phyloP scores from a whole-genome alignment of 1,140 invertebrate genomes.

The Bombus impatiens region DNA sequence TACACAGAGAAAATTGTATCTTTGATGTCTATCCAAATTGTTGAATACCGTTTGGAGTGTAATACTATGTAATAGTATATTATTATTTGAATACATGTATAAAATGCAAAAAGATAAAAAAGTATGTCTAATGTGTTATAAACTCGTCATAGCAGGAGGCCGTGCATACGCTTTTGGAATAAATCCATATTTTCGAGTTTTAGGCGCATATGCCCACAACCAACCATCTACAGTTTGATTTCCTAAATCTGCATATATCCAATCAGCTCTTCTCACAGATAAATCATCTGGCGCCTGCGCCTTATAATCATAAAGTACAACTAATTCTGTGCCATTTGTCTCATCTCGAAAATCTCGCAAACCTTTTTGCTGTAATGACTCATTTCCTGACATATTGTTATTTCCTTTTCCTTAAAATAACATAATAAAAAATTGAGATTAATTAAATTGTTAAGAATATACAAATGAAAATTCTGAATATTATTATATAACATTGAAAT shows the following conservation, averaged over 20 bases:
- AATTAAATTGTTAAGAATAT: not conserved
- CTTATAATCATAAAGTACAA: constrained; percentile 97
- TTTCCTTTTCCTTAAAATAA: constrained; percentile 71
- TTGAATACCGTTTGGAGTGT: constrained; percentile 8
- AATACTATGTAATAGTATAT: constrained; percentile 29
- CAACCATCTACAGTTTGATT: constrained; percentile 97
- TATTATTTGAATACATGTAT: constrained; percentile 48
- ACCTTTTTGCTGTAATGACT: constrained; percentile 79
- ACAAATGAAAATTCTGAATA: not conserved
- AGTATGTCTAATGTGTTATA: constrained; percentile 81
- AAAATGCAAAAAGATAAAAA: constrained; percentile 53
- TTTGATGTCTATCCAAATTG: not conserved
- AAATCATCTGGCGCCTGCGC: constrained; percentile 96
- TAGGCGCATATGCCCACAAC: constrained; percentile 97
- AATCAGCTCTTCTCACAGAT: constrained; percentile 93
- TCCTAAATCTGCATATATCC: constrained; percentile 96
- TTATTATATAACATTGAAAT: not conserved
- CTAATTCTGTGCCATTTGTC: constrained; percentile 91
- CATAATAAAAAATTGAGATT: not conserved
- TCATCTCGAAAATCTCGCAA: constrained; percentile 79
- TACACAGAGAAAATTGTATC: constrained; percentile 26
- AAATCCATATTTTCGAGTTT: constrained; percentile 96
- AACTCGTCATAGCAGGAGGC: constrained; percentile 95
- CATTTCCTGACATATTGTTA: constrained; percentile 68
- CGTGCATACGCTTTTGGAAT: constrained; percentile 97